These are phyloP conservation scores for Acanthornis magna DNA, from an alignment of 2,797 vertebrate species.

Conservation along the genomic window DNA sequence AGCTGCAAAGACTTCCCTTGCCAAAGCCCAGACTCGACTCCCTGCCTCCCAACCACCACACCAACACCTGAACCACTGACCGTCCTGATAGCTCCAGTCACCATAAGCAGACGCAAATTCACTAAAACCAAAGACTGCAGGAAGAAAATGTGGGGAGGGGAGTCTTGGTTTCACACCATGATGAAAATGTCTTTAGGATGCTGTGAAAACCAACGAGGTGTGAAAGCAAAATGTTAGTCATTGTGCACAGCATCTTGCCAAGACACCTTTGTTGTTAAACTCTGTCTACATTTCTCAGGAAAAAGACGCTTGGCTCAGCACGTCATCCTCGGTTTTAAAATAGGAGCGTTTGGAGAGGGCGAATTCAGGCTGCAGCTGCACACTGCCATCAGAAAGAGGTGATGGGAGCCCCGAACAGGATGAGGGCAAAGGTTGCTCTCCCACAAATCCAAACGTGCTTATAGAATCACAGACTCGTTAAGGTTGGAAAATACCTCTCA, in stretches of 20 bases:
- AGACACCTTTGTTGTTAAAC: conserved; percentile 5
- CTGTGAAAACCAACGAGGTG: background rate
- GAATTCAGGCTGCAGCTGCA: background rate
- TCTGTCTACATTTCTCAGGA: background rate
- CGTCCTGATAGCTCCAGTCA: background rate
- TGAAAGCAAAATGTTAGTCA: conserved; percentile 38
- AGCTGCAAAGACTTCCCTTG: background rate
- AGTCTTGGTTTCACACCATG: background rate
- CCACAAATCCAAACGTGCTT: background rate
- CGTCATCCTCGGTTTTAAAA: background rate
- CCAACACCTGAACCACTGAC: background rate
- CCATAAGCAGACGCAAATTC: background rate
- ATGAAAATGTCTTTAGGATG: background rate
- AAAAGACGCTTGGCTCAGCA: background rate
- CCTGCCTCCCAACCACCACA: background rate
- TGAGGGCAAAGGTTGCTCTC: background rate
- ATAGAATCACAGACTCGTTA: rapidly evolving
- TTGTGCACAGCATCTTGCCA: background rate
- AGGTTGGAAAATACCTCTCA: background rate
- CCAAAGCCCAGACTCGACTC: background rate
- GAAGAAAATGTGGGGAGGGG: background rate
- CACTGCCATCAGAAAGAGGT: background rate
- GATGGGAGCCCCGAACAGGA: background rate
- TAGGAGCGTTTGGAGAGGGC: background rate
- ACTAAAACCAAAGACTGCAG: background rate